Evolutionary conservation across 2,113 vertebrate genomes (phyloP).

Genomic region (Butorides virescens): DNA sequence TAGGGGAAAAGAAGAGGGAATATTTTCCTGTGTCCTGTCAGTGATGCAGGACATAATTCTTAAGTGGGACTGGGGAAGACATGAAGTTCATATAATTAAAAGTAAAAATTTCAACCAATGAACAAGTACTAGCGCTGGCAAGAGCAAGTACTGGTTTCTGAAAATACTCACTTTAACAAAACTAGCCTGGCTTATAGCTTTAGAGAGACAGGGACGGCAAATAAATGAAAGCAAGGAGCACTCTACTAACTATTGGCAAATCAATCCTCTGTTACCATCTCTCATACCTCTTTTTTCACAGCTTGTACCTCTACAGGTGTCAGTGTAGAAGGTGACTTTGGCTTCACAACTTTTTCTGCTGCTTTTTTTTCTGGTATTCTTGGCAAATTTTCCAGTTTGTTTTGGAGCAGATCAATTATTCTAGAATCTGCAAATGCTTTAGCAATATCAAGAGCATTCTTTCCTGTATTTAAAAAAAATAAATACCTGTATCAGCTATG

Average conservation of each 20-base stretch:
- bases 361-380: slow-evolving; percentile 72
- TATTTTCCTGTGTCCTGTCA: not conserved
- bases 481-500: not conserved
- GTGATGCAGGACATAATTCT: not conserved
- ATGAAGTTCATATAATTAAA: not conserved
- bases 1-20: not conserved
- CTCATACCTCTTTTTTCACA: slow-evolving; percentile 64
- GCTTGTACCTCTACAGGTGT: not conserved
- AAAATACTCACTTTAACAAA: not conserved
- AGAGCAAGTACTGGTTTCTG: not conserved
- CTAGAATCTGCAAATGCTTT: slow-evolving; percentile 77
- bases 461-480: slow-evolving; percentile 65
- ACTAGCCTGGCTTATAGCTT: not conserved
- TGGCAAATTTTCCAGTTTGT: slow-evolving; percentile 75
- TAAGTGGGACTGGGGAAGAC: not conserved
- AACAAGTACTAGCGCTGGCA: not conserved
- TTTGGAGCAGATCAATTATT: slow-evolving; percentile 81
- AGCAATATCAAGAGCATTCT: slow-evolving; percentile 83
- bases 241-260: not conserved
- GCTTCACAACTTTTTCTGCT: slow-evolving; percentile 46
- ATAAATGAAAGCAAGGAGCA: not conserved
- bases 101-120: not conserved
- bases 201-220: not conserved
- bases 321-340: slow-evolving; percentile 26
- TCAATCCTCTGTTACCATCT: not conserved